Base-by-base conservation (phyloP, 64 coral and sea anemone species). In the Orbicella faveolata region DNA sequence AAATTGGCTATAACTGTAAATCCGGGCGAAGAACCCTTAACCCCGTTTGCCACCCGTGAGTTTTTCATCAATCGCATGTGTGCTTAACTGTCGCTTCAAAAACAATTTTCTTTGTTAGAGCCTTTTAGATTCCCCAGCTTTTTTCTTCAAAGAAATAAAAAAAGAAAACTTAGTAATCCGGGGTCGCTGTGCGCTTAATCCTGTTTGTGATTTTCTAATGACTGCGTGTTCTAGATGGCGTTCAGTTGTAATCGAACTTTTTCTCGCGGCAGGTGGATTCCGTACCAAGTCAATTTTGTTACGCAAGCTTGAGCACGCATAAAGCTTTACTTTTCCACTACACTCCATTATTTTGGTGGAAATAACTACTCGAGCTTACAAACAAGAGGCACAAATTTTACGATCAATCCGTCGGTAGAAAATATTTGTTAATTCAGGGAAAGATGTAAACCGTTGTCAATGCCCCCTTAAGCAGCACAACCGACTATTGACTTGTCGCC, bases 191-290 rank as follows among this genome's bases (percentile, higher is more conserved):
- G 21, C 64, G 3, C 63, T 30, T 84, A 84, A 84, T 84, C 82
- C 62, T 69, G 82, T 84, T 84, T 84, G 70, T 20, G 81, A 72
- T 84, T 6, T 70, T 84, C 70, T 52, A 72, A 84, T 84, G 82
- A 84, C 19, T 70, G 20, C 65, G 51, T 52, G 21, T 13, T 25
- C 34, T 12, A 48, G 82, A 84, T 66, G 9, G 37, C 20, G 37
- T 20, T 65, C 25, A 70, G 41, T 52, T 52, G 82, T 84, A 84
- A 72, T 65, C 62, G 63, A 52, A 84, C 82, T n/a, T 51, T n/a
- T 20, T 17, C 36, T 9, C 16, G 36, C 19, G 48, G 39, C 39
- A 77, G 75, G 75, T 77, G 75, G 48, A 77, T 52, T 77, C 18
- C 36, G 66, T 69, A 20, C 23, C 25, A 69, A 69, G 66, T 69